A percentile compares a stretch with the other conserved stretches of the same genome.
These are phyloP conservation scores for Eilema sororculum DNA, from an alignment of 2,888 invertebrate species.

Conservation along the genomic window DNA sequence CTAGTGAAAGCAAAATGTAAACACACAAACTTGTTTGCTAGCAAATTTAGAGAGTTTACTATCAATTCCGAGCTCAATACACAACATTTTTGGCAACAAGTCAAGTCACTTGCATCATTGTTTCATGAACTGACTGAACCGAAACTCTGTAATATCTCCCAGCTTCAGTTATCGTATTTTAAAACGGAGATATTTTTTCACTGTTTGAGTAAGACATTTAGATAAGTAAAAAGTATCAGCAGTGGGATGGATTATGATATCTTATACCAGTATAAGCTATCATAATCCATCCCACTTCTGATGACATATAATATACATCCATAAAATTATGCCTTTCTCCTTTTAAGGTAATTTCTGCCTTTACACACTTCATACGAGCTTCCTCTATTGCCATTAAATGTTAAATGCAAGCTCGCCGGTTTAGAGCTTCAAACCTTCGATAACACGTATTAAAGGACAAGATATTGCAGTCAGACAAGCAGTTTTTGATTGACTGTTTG, in stretches of 20 bases:
- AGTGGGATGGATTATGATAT: not conserved
- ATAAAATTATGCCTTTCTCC: too few relatives aligned
- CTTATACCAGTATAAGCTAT: not conserved
- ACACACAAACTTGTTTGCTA: slow-evolving; percentile 21
- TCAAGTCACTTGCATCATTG: not conserved
- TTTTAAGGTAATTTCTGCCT: not conserved
- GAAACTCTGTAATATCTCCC: not conserved
- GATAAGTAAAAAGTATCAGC: not conserved
- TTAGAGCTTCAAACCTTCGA: not conserved
- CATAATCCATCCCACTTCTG: too few relatives aligned
- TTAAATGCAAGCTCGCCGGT: not conserved
- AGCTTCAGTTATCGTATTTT: not conserved
- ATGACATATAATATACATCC: not conserved
- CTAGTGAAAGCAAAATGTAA: slow-evolving; percentile 31
- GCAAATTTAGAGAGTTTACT: slow-evolving; percentile 27
- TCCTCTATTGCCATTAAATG: too few relatives aligned
- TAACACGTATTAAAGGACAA: not conserved
- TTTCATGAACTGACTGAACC: not conserved
- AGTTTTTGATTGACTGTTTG: not conserved
- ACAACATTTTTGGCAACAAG: not conserved
- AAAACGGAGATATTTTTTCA: not conserved
- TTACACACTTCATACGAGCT: not conserved
- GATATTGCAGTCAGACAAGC: not conserved
- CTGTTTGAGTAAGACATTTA: not conserved
- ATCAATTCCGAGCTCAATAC: not conserved